Percentiles rank a stretch among this genome's conserved stretches.
These are phyloP conservation scores for Synanthedon formicaeformis DNA, from an alignment of 2,888 invertebrate genomes.

Conservation along the genomic window DNA sequence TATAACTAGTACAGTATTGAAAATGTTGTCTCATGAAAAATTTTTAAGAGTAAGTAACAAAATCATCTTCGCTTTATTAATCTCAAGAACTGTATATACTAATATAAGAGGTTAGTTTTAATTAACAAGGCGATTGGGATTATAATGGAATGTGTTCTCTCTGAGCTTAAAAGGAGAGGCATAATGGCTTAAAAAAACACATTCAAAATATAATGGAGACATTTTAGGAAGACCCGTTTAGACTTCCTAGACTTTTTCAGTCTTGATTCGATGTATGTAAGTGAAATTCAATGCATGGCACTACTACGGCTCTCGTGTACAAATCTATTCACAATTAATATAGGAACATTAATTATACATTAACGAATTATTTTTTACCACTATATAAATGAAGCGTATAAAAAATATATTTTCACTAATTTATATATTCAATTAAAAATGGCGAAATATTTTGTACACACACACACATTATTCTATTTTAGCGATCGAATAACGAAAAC, in stretches of 20 bases:
- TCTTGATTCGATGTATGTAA: constrained; percentile 62
- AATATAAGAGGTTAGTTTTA: too few relatives aligned
- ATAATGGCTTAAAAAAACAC: too few relatives aligned
- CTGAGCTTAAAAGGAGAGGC: too few relatives aligned
- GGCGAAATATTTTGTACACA: constrained; percentile 25
- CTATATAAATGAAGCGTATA: constrained; percentile 39
- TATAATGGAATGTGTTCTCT: too few relatives aligned
- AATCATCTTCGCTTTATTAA: too few relatives aligned
- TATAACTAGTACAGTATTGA: too few relatives aligned
- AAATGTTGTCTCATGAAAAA: too few relatives aligned
- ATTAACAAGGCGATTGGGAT: too few relatives aligned
- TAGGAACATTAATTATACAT: constrained; percentile 33
- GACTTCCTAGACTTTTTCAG: constrained; percentile 39
- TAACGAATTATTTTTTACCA: constrained; percentile 22
- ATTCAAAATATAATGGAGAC: neutral
- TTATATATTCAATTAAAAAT: constrained; percentile 26
- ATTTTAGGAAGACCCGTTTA: neutral
- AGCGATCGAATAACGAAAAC: neutral
- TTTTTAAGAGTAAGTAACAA: too few relatives aligned
- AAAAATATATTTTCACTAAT: constrained; percentile 37
- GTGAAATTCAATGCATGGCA: constrained; percentile 45
- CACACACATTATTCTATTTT: neutral
- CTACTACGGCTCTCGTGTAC: constrained; percentile 35
- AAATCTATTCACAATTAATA: constrained; percentile 29
- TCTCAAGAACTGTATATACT: too few relatives aligned